phyloP scores from a whole-genome alignment of 2,888 invertebrate genomes.

The Syrphus vitripennis region DNA sequence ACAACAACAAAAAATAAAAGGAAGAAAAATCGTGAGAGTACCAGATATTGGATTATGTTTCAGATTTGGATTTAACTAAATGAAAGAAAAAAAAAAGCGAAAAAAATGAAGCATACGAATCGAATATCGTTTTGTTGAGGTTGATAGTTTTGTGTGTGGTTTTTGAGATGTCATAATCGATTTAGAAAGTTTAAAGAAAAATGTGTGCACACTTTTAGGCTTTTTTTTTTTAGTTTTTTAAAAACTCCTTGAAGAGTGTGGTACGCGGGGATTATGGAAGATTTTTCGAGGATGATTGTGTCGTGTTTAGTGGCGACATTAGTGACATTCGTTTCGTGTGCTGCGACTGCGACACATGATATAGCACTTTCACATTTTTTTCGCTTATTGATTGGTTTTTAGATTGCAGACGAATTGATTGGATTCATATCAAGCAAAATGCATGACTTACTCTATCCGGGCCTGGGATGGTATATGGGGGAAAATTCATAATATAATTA shows the following conservation, averaged over 20 bases:
- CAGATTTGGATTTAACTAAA: neutral
- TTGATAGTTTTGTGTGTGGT: neutral
- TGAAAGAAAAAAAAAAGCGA: neutral
- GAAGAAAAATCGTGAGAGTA: slow-evolving; percentile 33
- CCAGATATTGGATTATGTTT: slow-evolving; percentile 1
- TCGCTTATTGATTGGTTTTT: slow-evolving; percentile 13
- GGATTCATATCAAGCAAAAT: slow-evolving; percentile 14
- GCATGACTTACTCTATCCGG: neutral
- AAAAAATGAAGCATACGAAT: neutral
- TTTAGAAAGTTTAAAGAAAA: slow-evolving; percentile 65
- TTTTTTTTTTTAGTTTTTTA: neutral
- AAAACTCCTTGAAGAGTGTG: neutral
- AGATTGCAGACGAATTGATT: slow-evolving; percentile 23
- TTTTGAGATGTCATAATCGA: slow-evolving; percentile 65
- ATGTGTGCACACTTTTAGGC: slow-evolving; percentile 31
- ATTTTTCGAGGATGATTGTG: slow-evolving; percentile 49
- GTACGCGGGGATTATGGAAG: neutral
- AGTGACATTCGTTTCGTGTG: slow-evolving; percentile 48
- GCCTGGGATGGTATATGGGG: neutral
- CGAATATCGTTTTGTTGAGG: neutral
- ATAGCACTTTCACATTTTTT: slow-evolving; percentile 61
- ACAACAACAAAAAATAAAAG: no score
- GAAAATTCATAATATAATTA: neutral
- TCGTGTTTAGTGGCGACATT: slow-evolving; percentile 49
- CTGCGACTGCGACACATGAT: slow-evolving; percentile 49